Percentiles rank a stretch among this genome's conserved stretches.
These are phyloP conservation scores for Limnothrissa miodon DNA, from an alignment of 2,113 vertebrate species.

Conservation along the genomic window DNA sequence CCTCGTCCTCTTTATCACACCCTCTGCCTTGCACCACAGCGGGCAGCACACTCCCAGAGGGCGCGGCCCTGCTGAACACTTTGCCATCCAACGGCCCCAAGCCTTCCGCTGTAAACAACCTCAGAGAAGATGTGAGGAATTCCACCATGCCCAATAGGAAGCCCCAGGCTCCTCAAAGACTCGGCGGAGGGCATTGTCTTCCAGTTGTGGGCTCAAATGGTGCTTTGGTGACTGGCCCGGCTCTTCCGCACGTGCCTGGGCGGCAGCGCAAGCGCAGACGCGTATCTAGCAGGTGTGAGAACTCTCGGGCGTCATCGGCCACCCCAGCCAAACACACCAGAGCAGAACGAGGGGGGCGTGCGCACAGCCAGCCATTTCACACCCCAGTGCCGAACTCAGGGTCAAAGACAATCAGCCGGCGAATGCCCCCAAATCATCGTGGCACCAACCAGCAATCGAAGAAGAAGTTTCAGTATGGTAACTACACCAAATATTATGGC, in stretches of 20 bases:
- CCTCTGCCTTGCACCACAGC: slow-evolving; percentile 22
- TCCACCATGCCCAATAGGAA: not conserved
- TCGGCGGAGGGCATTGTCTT: not conserved
- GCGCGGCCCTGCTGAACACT: slow-evolving; percentile 62
- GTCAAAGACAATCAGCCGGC: slow-evolving; percentile 48
- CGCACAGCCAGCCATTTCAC: slow-evolving; percentile 51
- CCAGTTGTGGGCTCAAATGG: not conserved
- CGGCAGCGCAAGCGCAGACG: slow-evolving; percentile 81
- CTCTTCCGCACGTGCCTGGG: slow-evolving; percentile 51
- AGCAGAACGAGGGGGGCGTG: slow-evolving; percentile 15
- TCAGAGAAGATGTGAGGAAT: not conserved
- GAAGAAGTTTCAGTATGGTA: slow-evolving; percentile 86
- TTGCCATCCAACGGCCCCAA: not conserved
- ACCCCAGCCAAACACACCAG: slow-evolving; percentile 47
- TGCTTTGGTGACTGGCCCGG: slow-evolving; percentile 37
- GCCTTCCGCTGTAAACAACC: not conserved
- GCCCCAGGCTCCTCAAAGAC: slow-evolving; percentile 35
- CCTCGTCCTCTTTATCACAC: not conserved
- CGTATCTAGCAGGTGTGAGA: slow-evolving; percentile 82
- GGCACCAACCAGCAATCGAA: slow-evolving; percentile 53
- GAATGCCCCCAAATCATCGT: slow-evolving; percentile 39
- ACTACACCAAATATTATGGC: slow-evolving; percentile 91
- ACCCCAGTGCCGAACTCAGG: slow-evolving; percentile 48
- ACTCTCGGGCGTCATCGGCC: slow-evolving; percentile 45
- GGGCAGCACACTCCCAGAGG: slow-evolving; percentile 52